Evolutionary conservation across 2,797 vertebrate genomes (phyloP).

Genomic region (Cirrhinus mrigala): DNA sequence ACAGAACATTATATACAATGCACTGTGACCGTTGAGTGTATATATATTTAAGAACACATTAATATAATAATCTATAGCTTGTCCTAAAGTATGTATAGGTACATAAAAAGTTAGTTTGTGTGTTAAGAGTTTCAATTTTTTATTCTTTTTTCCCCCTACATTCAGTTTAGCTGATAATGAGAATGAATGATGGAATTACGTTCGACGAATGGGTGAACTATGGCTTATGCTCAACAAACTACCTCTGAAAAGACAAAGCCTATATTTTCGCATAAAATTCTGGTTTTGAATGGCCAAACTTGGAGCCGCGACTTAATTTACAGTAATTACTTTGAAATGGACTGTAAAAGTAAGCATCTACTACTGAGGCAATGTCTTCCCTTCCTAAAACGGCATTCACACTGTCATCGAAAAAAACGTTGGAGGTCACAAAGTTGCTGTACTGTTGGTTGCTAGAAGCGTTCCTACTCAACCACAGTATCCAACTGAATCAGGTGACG

Average conservation of each 20-base stretch:
- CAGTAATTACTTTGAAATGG: background rate
- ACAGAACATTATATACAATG: constrained; percentile 80
- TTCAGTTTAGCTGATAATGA: constrained; percentile 76
- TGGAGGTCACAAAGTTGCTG: background rate
- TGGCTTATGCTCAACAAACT: constrained; percentile 39
- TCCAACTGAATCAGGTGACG: background rate
- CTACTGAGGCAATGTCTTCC: constrained; percentile 22
- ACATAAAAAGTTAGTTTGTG: constrained; percentile 76
- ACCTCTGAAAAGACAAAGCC: constrained; percentile 13
- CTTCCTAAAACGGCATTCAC: constrained; percentile 19
- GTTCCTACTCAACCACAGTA: background rate
- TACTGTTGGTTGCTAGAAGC: background rate
- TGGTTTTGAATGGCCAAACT: background rate
- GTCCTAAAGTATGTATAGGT: constrained; percentile 79
- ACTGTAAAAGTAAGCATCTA: background rate
- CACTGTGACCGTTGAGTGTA: constrained; percentile 74
- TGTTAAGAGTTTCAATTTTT: constrained; percentile 64
- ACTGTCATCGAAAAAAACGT: background rate
- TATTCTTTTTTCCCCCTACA: constrained; percentile 72
- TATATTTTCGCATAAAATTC: background rate
- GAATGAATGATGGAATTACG: constrained; percentile 64
- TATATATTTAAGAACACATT: constrained; percentile 59
- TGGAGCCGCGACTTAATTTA: background rate
- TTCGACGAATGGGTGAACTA: constrained; percentile 4
- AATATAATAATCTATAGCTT: constrained; percentile 72